Evolutionary conservation across 2,113 vertebrate species (phyloP).

Genomic region (Saiga tatarica): DNA sequence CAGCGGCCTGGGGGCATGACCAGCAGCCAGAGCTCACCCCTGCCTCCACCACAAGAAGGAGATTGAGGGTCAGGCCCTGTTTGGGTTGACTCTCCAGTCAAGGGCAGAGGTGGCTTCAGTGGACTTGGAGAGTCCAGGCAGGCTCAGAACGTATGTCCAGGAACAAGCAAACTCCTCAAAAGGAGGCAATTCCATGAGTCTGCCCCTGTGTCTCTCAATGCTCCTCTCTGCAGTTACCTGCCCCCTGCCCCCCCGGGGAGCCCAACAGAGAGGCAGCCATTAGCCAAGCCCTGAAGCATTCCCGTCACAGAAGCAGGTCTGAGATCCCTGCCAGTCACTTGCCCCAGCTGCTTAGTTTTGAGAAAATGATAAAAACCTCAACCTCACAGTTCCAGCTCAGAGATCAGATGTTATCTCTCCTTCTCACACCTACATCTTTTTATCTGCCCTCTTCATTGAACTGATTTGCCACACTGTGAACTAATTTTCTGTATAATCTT

Average conservation of each 20-base stretch:
- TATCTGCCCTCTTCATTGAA: neutral
- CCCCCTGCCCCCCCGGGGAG: neutral
- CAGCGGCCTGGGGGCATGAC: neutral
- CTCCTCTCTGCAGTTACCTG: neutral
- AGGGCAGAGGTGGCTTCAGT: neutral
- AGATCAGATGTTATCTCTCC: neutral
- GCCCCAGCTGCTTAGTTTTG: neutral
- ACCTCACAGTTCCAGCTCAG: neutral
- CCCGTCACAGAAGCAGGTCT: neutral
- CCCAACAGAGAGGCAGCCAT: neutral
- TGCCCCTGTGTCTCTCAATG: neutral
- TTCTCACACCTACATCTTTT: neutral
- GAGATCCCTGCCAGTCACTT: neutral
- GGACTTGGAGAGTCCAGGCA: neutral
- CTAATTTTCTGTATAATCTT: constrained; percentile 40
- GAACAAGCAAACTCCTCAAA: neutral
- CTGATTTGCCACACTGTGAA: neutral
- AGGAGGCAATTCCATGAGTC: neutral
- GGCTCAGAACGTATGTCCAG: neutral
- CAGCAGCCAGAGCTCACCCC: neutral
- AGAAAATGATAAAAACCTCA: neutral
- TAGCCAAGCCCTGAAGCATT: neutral
- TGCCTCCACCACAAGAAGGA: neutral
- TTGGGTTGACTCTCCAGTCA: neutral
- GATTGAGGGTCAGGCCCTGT: neutral